Percentiles rank a stretch among this genome's conserved stretches.
These are phyloP conservation scores for Echinometra lucunter DNA, from an alignment of 53 echinoderm and acorn worm species.

Conservation along the genomic window DNA sequence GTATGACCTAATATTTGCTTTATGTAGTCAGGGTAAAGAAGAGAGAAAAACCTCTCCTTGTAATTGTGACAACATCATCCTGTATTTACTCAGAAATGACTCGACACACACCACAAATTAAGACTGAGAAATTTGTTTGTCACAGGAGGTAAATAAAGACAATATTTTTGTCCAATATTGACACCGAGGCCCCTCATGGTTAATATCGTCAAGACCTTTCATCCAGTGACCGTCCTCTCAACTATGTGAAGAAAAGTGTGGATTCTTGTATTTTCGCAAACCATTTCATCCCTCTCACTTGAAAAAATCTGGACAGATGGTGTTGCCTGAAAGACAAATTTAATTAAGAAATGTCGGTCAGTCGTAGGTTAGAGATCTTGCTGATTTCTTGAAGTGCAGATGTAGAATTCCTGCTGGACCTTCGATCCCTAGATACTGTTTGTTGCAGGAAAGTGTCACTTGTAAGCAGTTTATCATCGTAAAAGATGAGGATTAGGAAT, in stretches of 20 bases:
- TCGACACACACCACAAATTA: slow-evolving; percentile 71
- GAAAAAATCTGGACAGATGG: slow-evolving; percentile 65
- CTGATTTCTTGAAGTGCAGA: slow-evolving; percentile 31
- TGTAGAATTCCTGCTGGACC: slow-evolving; percentile 52
- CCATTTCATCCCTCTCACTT: slow-evolving; percentile 17
- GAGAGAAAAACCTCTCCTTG: slow-evolving; percentile 32
- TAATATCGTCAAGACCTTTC: slow-evolving; percentile 50
- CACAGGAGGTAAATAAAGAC: slow-evolving; percentile 60
- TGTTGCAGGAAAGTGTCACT: slow-evolving; percentile 48
- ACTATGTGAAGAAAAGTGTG: not conserved
- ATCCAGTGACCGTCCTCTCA: slow-evolving; percentile 27
- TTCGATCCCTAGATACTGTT: slow-evolving; percentile 38
- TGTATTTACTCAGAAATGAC: slow-evolving; percentile 70
- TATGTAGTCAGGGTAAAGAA: slow-evolving; percentile 58
- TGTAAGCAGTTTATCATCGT: slow-evolving; percentile 42
- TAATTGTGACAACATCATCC: slow-evolving; percentile 64
- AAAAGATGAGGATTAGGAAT: slow-evolving; percentile 19
- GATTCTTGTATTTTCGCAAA: slow-evolving; percentile 28
- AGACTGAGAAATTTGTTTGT: slow-evolving; percentile 58
- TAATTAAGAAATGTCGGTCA: slow-evolving; percentile 68
- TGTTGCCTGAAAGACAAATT: slow-evolving; percentile 58
- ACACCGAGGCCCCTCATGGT: slow-evolving; percentile 38
- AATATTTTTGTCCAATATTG: slow-evolving; percentile 66
- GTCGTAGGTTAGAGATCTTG: slow-evolving; percentile 41
- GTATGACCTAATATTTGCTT: slow-evolving; percentile 72